Evolutionary conservation across 2,888 invertebrate species (phyloP), one percentile per base, ranked within the genome.

Genomic region (Mythimna lalbum): DNA sequence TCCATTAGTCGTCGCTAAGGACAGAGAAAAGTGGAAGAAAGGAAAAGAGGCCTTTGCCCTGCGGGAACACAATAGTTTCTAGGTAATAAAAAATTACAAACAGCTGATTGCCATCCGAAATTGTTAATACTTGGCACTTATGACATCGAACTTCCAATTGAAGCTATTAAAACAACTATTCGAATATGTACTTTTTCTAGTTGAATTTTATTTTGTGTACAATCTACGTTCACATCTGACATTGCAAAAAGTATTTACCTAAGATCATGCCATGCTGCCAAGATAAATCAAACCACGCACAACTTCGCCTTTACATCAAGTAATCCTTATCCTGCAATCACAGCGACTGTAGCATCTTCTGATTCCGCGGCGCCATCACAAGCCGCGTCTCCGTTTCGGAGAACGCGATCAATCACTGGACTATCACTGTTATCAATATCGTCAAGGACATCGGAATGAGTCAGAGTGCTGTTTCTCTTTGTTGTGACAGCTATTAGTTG

Each of bases 321-420:
- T 4, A 21, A 43, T 19, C n/a, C n/a, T 33, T 64, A 57, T 52
- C 73, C 57, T 43, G 10, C 9, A 50, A 71, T 71, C 63, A 31
- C 14, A 55, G 6, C 27, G 23, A 33, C 17, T 10, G 50, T 19
- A 52, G 2, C 57, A 49, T 55, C 53, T n/a, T 39, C 17, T 47
- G 21, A 68, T 10, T 55, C 4, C 31, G 19, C 59, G 19, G 17
- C 21, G 10, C 33, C 68, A 21, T 47, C 60, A 10, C 19, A 43
- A 21, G 9, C 31, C 27, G 33, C n/a, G 61, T 23, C 49, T 50
- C 69, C 36, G 17, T 57, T 63, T 57, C 63, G 10, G 4, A 50
- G 69, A 78, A 78, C 5, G 21, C 47, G 50, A 78, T 76, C 71
- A 76, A 80, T 76, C 80, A 79, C n/a, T 21, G n/a, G 19, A 43